Base-by-base conservation (phyloP, 1,140 invertebrate species). In the Venturia canescens region DNA sequence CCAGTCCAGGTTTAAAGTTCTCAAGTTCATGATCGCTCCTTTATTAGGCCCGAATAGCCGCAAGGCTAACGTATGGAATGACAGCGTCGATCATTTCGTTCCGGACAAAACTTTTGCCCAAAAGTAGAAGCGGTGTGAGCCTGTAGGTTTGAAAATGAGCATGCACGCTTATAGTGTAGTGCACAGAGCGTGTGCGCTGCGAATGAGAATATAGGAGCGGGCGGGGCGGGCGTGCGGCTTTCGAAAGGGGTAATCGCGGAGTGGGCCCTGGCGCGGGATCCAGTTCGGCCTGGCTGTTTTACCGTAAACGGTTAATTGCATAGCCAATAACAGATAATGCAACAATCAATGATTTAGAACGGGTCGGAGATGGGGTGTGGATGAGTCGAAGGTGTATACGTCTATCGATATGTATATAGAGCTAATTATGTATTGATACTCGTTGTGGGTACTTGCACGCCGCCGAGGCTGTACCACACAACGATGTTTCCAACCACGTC, bases 261-360 rank as follows among this genome's bases (percentile, higher is more conserved):
- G 11, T 23, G 9, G 23, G 71, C 18, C 21, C n/a, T 44, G 21
- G 44, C 23, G 15, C 71, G 71, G 71, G 71, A 74, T 48, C 29
- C 48, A 29, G 48, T 18, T 74, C 15, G 48, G 34, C 78, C 82
- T 74, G 79, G 86, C 86, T 90, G 89, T 90, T 91, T 91, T 89
- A 89, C 86, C 86, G 88, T 90, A 90, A 91, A 89, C 89, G 90
- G 86, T 90, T 91, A 91, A 91, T 92, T 90, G 90, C 87, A 90
- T 90, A 90, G 89, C 91, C 91, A 92, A 92, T 92, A 92, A 90
- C 90, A 92, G 91, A 92, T 92, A 92, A 92, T 92, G 88, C 89
- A 88, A 89, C 88, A 90, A 91, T 92, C 88, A 89, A 91, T 92
- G 90, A 92, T 91, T 92, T 92, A 91, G 88, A 75, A 75, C 21